phyloP scores from a whole-genome alignment of 2,888 invertebrate species.

The Drosophila tanythrix region DNA sequence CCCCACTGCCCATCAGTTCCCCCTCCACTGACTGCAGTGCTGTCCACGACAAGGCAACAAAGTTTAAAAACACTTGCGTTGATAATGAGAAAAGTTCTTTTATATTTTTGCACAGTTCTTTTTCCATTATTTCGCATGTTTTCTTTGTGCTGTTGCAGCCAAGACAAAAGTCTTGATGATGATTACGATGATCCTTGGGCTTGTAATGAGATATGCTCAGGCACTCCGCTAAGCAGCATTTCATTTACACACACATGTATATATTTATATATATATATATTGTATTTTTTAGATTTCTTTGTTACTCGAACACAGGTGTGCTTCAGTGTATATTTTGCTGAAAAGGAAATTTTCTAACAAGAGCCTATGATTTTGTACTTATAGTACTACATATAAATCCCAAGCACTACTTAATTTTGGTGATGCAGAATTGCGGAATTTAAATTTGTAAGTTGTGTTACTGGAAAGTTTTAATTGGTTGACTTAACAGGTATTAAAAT shows the following conservation, averaged over 20 bases:
- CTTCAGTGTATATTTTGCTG: conserved; percentile 4
- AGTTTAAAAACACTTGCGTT: conserved; percentile 69
- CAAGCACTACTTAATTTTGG: conserved; percentile 1
- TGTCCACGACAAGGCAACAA: conserved; percentile 24
- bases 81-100: conserved; percentile 71
- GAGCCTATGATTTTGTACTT: not conserved
- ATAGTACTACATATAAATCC: conserved; percentile 3
- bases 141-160: conserved; percentile 40
- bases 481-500: not conserved
- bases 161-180: conserved; percentile 59
- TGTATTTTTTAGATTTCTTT: conserved; percentile 39
- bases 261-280: not conserved
- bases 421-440: not conserved
- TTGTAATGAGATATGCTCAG: conserved; percentile 68
- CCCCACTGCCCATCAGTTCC: not conserved
- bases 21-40: not conserved
- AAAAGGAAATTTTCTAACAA: conserved; percentile 16
- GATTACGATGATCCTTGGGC: conserved; percentile 67
- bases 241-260: conserved; percentile 9
- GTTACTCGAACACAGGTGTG: conserved; percentile 42
- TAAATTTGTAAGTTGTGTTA: not conserved
- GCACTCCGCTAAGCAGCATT: conserved; percentile 64
- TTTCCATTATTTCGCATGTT: conserved; percentile 50
- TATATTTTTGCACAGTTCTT: conserved; percentile 24
- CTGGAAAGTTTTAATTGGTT: not conserved